Conservation (phyloP, 2,888 invertebrate genomes). For the Esperia sulphurella region DNA sequence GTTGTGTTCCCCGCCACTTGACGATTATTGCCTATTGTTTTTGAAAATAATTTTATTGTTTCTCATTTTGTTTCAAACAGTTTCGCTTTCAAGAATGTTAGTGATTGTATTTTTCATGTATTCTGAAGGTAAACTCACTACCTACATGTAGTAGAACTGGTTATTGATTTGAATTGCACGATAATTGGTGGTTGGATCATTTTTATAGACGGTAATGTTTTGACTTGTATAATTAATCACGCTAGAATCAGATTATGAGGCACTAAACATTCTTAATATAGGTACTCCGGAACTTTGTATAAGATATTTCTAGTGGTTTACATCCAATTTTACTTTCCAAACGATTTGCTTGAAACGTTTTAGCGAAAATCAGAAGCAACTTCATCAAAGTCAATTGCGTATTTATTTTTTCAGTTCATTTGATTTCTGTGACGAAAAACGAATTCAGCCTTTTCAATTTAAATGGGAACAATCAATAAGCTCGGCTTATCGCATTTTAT, state of each 20-base stretch:
- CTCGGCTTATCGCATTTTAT: constrained; percentile 63
- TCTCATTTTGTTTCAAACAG: not conserved
- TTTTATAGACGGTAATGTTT: no score
- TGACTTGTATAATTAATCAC: no score
- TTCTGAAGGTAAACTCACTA: no score
- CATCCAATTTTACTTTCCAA: not conserved
- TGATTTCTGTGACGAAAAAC: constrained; percentile 51
- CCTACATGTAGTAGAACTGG: no score
- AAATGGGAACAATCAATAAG: constrained; percentile 69
- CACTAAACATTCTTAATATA: no score
- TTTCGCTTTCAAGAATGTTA: not conserved
- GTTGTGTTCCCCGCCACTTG: constrained; percentile 35
- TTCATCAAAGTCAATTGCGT: constrained; percentile 15
- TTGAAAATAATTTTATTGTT: constrained; percentile 7
- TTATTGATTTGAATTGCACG: no score
- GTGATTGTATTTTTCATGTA: no score
- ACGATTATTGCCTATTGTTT: constrained; percentile 27
- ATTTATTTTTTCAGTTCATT: constrained; percentile 52
- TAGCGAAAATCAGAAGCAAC: constrained; percentile 11
- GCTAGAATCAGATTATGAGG: no score
- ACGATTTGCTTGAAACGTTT: constrained; percentile 6
- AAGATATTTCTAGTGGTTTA: not conserved
- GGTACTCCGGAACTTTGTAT: not conserved
- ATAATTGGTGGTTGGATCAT: no score
- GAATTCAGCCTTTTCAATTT: constrained; percentile 61